These are phyloP conservation scores for Camponotus fellah DNA, from an alignment of 2,888 invertebrate species.

Conservation along the genomic window DNA sequence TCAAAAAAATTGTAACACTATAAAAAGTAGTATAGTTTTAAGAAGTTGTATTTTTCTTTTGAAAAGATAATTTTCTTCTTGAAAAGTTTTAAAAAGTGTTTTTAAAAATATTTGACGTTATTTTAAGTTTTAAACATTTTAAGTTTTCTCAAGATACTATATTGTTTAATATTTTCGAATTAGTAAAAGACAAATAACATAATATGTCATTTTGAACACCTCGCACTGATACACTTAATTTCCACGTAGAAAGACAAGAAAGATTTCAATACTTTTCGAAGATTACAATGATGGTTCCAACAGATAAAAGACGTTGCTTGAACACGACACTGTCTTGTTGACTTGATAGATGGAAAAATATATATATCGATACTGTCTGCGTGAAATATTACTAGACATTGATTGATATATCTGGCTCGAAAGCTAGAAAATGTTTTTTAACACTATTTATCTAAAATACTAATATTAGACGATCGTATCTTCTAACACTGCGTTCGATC, in stretches of 20 bases:
- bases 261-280: background rate
- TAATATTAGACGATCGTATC: background rate
- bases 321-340: background rate
- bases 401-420: background rate
- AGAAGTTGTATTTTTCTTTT: background rate
- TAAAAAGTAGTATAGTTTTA: background rate
- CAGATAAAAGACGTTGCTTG: background rate
- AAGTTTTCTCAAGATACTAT: background rate
- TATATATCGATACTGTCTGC: background rate
- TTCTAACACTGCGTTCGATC: background rate
- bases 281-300: background rate
- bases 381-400: background rate
- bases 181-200: background rate
- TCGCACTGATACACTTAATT: background rate
- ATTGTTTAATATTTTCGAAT: background rate
- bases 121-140: background rate
- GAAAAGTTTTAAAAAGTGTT: background rate
- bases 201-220: background rate
- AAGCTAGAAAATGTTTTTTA: background rate
- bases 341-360: background rate
- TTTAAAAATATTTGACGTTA: background rate
- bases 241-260: background rate
- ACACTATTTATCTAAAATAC: background rate
- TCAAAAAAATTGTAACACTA: background rate
- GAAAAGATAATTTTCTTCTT: background rate